A percentile compares a stretch with the other conserved stretches of the same genome.
Evolutionary conservation across 1,140 invertebrate species (phyloP).

Genomic region (Ips nitidus): DNA sequence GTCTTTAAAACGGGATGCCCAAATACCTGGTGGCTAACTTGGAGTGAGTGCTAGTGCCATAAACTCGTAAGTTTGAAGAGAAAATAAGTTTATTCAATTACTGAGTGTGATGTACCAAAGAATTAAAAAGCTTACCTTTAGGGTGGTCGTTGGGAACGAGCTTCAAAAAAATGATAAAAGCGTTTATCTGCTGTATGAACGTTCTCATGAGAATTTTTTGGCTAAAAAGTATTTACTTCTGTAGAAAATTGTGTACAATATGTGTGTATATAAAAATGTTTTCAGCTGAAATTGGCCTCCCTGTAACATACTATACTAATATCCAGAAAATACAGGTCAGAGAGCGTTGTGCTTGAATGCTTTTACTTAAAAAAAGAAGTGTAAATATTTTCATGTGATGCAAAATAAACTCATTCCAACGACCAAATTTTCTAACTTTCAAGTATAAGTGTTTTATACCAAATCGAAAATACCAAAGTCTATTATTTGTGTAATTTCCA

Average conservation of each 20-base stretch:
- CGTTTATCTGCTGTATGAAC: neutral
- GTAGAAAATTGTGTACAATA: no score
- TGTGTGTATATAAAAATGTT: no score
- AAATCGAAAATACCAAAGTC: conserved; percentile 59
- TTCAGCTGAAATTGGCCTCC: no score
- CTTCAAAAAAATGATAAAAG: neutral
- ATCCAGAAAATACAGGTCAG: no score
- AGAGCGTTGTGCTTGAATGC: no score
- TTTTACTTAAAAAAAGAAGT: no score
- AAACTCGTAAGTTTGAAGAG: conserved; percentile 36
- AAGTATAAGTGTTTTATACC: conserved; percentile 51
- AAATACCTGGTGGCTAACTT: conserved; percentile 56
- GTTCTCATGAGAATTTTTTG: no score
- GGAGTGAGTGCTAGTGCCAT: conserved; percentile 57
- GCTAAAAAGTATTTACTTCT: no score
- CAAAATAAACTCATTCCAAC: neutral
- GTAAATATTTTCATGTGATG: no score
- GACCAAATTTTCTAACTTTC: conserved; percentile 29
- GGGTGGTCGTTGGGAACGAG: conserved; percentile 15
- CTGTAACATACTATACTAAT: no score
- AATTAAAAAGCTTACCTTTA: conserved; percentile 39
- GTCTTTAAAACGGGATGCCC: conserved; percentile 52
- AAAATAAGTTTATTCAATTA: conserved; percentile 50
- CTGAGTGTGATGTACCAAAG: conserved; percentile 52
- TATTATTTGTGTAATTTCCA: conserved; percentile 62